Percentiles rank a stretch among this genome's conserved stretches.
Conservation (phyloP, 2,888 invertebrate genomes). For the Heterodera filipjevi region DNA sequence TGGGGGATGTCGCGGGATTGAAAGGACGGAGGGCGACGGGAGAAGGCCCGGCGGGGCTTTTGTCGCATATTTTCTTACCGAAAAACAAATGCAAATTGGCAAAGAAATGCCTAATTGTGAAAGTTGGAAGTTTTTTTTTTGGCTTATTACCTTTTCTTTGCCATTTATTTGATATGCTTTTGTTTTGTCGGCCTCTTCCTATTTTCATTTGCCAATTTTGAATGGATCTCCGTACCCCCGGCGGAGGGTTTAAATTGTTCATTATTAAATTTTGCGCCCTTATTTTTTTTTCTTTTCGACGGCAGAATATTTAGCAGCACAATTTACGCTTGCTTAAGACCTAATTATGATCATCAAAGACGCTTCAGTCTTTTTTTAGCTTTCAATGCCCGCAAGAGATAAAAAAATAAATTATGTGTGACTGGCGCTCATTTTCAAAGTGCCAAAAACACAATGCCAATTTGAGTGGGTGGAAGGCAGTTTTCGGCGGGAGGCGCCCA, state of each 20-base stretch:
- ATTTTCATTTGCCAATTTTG: too few relatives aligned
- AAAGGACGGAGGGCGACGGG: not conserved
- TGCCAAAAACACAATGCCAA: constrained; percentile 8
- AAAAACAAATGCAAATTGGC: not conserved
- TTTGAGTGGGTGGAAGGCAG: not conserved
- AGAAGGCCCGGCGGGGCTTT: not conserved
- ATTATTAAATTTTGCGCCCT: not conserved
- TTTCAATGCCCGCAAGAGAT: not conserved
- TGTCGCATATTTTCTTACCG: not conserved
- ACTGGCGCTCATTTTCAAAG: not conserved
- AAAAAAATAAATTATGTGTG: not conserved
- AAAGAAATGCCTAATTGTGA: too few relatives aligned
- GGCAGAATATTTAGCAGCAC: not conserved
- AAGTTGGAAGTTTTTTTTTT: too few relatives aligned
- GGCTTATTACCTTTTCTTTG: too few relatives aligned
- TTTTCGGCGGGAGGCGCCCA: not conserved
- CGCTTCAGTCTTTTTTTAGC: not conserved
- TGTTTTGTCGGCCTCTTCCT: too few relatives aligned
- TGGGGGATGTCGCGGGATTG: not conserved
- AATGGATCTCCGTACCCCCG: too few relatives aligned
- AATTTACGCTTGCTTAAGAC: not conserved
- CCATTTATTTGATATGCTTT: too few relatives aligned
- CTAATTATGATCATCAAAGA: not conserved
- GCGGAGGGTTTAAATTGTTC: not conserved
- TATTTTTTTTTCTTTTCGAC: not conserved